These are phyloP conservation scores for Parotia lawesii DNA, from an alignment of 2,113 vertebrate genomes.

Conservation along the genomic window DNA sequence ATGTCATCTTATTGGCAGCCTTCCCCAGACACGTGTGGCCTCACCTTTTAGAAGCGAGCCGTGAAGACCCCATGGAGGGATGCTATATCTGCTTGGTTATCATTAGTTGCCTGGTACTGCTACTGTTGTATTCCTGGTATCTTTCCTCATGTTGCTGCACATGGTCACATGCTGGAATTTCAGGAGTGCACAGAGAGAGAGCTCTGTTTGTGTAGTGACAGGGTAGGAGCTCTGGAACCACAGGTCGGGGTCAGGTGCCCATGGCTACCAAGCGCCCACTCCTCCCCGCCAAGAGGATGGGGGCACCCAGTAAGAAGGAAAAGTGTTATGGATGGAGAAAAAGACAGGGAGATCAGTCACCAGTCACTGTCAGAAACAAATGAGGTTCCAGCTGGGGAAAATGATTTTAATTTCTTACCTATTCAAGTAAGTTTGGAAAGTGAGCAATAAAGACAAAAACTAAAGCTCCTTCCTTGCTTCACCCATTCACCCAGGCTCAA, in stretches of 20 bases:
- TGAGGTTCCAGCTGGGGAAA: neutral
- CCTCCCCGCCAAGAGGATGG: no score
- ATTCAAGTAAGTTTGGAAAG: neutral
- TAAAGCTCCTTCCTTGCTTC: neutral
- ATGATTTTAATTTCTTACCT: neutral
- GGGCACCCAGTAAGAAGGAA: neutral
- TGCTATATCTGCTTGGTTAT: neutral
- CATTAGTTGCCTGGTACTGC: neutral
- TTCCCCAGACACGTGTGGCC: neutral
- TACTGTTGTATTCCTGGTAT: neutral
- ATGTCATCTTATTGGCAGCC: neutral
- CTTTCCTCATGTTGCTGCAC: neutral
- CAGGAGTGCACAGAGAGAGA: neutral
- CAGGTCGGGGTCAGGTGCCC: rapidly evolving
- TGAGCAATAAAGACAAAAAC: neutral
- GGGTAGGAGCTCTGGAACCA: neutral
- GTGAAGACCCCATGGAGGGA: neutral
- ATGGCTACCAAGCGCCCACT: neutral
- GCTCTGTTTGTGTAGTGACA: neutral
- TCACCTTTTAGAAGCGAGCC: neutral
- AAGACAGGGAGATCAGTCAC: neutral
- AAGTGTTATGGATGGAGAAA: neutral
- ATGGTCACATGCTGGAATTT: neutral
- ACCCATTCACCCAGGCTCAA: neutral
- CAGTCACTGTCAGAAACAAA: neutral